Evolutionary conservation across 2,888 invertebrate genomes (phyloP), one percentile per base, ranked within the genome.

Genomic region (Hyposoter dolosus): DNA sequence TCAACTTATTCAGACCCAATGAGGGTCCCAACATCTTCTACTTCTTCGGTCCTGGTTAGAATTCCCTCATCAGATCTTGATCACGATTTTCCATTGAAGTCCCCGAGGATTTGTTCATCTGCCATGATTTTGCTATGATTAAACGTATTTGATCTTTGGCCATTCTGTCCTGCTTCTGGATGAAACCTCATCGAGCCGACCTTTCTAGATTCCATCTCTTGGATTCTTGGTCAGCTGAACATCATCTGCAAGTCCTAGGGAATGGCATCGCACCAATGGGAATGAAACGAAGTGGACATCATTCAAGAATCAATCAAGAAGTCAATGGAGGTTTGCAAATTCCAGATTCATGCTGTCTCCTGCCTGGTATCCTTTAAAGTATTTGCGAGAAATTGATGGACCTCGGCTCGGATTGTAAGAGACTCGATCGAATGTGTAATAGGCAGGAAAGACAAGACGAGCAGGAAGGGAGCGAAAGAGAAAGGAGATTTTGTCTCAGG

Each of bases 381-480:
- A 28, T 60, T 15, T 60, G 15, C 15, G 60, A 28, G 28, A 3
- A 28, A 6, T 15, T 28, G 23, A 60, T 60, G 28, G 28, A 28
- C 28, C 23, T 56, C 12, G 12, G 23, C n/a, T n/a, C 28, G 63
- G 60, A 45, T 28, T 17, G 60, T 23, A 23, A 74, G 28, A 43
- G 40, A 43, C 23, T 56, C 23, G 60, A 60, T 60, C 43, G 60
- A 75, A 50, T 32, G 12, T 43, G 45, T 43, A n/a, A 28, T 19
- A 47, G 19, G 17, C 23, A 50, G 47, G 71, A 53, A 32, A 68
- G 23, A 68, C 45, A 28, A 43, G 32, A 12, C 28, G 47, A 28
- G 3, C 28, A 69, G 69, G 47, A 50, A 71, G 71, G 32, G 53
- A 40, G 72, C 7, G 35, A 40, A 19, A 19, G 19, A 12, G 74